Percentiles rank a stretch among this genome's conserved stretches.
Conservation (phyloP, 2,888 invertebrate species). For the Hypena proboscidalis region DNA sequence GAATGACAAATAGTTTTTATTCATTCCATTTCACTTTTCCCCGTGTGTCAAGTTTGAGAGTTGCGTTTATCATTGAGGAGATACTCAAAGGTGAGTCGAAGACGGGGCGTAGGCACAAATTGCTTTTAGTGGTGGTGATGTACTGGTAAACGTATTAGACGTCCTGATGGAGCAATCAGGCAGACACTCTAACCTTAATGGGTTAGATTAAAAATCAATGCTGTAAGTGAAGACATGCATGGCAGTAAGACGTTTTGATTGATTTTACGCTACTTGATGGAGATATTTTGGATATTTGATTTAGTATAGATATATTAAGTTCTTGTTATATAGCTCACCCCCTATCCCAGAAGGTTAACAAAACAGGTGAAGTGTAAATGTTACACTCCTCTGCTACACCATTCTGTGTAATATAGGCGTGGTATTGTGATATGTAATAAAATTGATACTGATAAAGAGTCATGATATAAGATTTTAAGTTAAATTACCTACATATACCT, state of each 20-base stretch:
- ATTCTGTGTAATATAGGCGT: no score
- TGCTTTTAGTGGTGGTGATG: conserved; percentile 66
- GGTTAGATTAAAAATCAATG: conserved; percentile 69
- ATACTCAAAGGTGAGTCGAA: conserved; percentile 49
- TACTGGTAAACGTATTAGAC: conserved; percentile 65
- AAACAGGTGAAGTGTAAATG: no score
- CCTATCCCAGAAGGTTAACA: no score
- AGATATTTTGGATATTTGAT: not conserved
- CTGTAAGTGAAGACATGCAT: conserved; percentile 35
- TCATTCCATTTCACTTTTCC: not conserved
- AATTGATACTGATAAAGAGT: no score
- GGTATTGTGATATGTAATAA: no score
- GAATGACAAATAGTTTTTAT: conserved; percentile 2
- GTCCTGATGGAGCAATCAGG: conserved; percentile 67
- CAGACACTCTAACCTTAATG: conserved; percentile 68
- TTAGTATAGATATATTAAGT: not conserved
- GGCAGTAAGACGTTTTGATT: conserved; percentile 8
- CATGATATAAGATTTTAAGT: no score
- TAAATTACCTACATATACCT: no score
- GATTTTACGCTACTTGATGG: conserved; percentile 5
- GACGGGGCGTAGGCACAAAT: conserved; percentile 62
- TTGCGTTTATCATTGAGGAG: conserved; percentile 28
- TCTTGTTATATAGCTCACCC: no score
- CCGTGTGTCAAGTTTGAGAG: not conserved
- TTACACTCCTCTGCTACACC: no score